Evolutionary conservation across 2,797 vertebrate species (phyloP), one percentile per base, ranked within the genome.

Genomic region (Pithecia hirsuta): DNA sequence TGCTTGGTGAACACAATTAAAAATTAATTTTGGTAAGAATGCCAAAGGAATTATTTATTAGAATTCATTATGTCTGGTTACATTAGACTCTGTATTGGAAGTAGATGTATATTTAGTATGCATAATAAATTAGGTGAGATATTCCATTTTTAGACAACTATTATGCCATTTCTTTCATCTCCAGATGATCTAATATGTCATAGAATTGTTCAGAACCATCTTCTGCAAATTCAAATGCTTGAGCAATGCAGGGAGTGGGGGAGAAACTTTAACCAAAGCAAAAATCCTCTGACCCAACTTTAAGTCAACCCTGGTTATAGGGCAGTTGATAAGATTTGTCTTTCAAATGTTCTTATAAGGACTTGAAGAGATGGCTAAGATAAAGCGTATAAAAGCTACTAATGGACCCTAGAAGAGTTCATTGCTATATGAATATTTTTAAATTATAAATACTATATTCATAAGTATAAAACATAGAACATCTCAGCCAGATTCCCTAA

Each of bases 11-110:
- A 93, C 24, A 24, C 26, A 93, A 59, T 86, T 85, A 93, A 88
- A 93, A 93, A 97, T 95, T 86, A 93, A 97, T 89, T 96, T 91
- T 94, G 75, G 44, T 59, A 89, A 89, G 70, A 70, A 96, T 46
- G 44, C 46, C n/a, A 36, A 82, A 95, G 33, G 22, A 95, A 96
- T 93, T 97, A 91, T 92, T 96, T 97, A 89, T 72, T 74, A 70
- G 64, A 88, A 70, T 92, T 78, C 46, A 88, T 28, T 75, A n/a
- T 97, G 20, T n/a, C 74, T 92, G 36, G 24, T 41, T 92, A 89
- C 4, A 67, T 78, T n/a, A 61, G 50, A 85, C 95, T 91, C 91
- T 67, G 1, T 24, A 95, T 64, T 70, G 30, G 64, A 89, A 91
- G 7, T 50, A 95, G 33, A 41, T 59, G 3, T 39, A 11, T 75